These are phyloP conservation scores for Clarias fuscus DNA, from an alignment of 2,797 vertebrate species.

Conservation along the genomic window DNA sequence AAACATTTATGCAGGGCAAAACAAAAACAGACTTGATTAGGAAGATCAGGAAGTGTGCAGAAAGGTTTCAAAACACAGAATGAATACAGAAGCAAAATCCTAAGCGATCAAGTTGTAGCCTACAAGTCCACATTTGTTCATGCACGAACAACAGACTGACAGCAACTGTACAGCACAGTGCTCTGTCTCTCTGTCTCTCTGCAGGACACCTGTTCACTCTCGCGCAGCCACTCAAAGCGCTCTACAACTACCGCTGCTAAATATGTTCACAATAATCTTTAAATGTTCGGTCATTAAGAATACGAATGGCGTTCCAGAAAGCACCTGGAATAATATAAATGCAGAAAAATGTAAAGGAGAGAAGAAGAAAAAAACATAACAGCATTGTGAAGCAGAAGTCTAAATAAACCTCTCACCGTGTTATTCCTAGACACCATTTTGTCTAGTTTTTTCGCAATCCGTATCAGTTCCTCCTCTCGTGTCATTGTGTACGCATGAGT, in stretches of 20 bases:
- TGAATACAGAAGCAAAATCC: neutral
- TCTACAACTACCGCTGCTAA: neutral
- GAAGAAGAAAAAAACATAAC: neutral
- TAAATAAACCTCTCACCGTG: conserved; percentile 81
- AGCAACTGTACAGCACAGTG: conserved; percentile 7
- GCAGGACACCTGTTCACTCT: conserved; percentile 33
- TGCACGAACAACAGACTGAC: neutral
- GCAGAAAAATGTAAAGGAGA: neutral
- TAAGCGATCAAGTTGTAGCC: neutral
- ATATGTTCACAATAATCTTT: too few relatives aligned
- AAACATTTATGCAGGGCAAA: neutral
- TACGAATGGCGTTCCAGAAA: neutral
- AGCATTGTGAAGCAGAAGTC: conserved; percentile 54
- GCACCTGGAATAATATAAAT: neutral
- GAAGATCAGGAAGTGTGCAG: neutral
- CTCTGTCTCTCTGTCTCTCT: neutral
- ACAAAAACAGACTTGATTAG: neutral
- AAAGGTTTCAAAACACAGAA: conserved; percentile 1
- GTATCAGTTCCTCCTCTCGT: conserved; percentile 86
- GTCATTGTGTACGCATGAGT: conserved; percentile 80
- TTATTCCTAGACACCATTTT: conserved; percentile 94
- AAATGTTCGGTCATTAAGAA: neutral
- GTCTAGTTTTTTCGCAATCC: conserved; percentile 91
- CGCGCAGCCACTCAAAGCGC: neutral
- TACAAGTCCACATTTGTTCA: neutral